These are phyloP conservation scores for Pristionchus entomophagus DNA, from an alignment of 2,888 invertebrate genomes.

Conservation along the genomic window DNA sequence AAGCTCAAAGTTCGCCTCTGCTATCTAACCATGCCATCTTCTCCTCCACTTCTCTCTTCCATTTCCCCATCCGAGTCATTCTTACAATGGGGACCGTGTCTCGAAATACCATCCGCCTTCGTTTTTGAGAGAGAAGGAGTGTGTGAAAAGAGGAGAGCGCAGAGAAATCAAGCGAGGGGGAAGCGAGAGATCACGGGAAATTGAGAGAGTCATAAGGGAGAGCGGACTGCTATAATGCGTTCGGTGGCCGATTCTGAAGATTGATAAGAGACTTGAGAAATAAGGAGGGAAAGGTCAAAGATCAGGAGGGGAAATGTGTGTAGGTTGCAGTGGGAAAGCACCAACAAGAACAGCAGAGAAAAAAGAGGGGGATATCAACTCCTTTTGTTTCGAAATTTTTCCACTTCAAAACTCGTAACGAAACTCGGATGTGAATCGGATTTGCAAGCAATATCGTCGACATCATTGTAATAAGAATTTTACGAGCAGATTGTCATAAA, in stretches of 20 bases:
- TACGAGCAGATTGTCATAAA: too few species aligned
- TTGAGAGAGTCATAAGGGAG: background rate
- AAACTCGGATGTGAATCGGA: too few species aligned
- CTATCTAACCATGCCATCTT: background rate
- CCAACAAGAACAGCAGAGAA: too few species aligned
- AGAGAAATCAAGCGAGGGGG: background rate
- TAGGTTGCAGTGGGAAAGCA: background rate
- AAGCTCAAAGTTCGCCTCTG: too few species aligned
- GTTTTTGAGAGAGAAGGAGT: background rate
- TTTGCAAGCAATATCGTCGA: too few species aligned
- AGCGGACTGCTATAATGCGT: background rate
- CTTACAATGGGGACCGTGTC: background rate
- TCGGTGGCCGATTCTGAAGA: background rate
- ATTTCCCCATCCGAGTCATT: background rate
- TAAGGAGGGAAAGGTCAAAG: constrained; percentile 25
- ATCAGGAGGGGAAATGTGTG: background rate
- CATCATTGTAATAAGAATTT: too few species aligned
- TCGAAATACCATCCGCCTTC: constrained; percentile 36
- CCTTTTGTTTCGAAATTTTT: too few species aligned
- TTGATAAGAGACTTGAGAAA: background rate
- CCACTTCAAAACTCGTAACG: too few species aligned
- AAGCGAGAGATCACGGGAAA: background rate
- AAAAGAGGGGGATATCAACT: too few species aligned
- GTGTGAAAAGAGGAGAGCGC: background rate
- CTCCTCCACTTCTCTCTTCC: background rate